phyloP scores from a whole-genome alignment of 2,888 invertebrate species.

The Eupithecia vulgata region DNA sequence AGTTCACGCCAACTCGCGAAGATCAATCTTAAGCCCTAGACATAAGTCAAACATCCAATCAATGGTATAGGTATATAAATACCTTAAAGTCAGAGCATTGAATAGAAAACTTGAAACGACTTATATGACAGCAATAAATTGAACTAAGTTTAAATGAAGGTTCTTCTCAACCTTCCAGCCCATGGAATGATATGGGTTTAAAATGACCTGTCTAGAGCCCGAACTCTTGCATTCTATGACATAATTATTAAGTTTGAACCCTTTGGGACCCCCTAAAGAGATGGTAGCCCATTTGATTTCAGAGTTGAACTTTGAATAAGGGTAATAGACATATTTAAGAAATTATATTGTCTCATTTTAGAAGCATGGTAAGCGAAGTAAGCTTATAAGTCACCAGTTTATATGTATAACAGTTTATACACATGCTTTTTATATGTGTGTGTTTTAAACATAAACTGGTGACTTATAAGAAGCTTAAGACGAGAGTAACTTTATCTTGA shows the following conservation, averaged over 20 bases:
- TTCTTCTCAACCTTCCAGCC: background rate
- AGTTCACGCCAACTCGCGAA: too few species aligned
- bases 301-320: conserved; percentile 15
- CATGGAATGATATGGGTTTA: conserved; percentile 36
- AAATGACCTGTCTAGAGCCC: conserved; percentile 32
- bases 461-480: too few species aligned
- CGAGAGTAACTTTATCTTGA: too few species aligned
- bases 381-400: too few species aligned
- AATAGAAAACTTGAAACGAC: conserved; percentile 9
- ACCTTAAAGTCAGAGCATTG: background rate
- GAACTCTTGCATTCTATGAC: conserved; percentile 32
- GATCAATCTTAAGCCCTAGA: too few species aligned
- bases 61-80: background rate
- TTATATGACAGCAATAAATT: conserved; percentile 16
- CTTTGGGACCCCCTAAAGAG: conserved; percentile 27
- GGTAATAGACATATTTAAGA: background rate
- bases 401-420: too few species aligned
- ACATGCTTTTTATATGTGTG: too few species aligned
- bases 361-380: background rate
- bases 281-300: conserved; percentile 29
- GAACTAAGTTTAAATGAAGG: conserved; percentile 17
- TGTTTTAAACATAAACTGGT: too few species aligned
- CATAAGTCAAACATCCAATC: background rate
- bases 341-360: background rate
- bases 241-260: conserved; percentile 32